Conservation (phyloP, 92 coral and sea anemone genomes). For the Zoanthus sansibaricus region DNA sequence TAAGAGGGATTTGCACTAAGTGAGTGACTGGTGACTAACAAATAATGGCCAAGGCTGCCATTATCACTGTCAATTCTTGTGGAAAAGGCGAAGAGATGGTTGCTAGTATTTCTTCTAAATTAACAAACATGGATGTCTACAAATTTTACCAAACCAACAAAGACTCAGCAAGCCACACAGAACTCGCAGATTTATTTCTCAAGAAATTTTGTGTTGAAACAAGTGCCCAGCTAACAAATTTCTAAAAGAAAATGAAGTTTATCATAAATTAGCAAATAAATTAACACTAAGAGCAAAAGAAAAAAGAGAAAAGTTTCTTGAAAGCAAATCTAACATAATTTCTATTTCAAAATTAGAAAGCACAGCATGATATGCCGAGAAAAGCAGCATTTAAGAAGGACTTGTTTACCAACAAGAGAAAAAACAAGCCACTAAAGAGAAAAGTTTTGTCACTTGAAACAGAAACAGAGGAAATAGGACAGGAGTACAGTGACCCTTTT, state of each 20-base stretch:
- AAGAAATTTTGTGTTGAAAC: constrained; percentile 14
- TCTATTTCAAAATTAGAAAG: constrained; percentile 38
- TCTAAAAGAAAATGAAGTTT: constrained; percentile 34
- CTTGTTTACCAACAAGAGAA: constrained; percentile 30
- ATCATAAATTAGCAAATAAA: constrained; percentile 29
- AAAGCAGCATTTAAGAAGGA: constrained; percentile 39
- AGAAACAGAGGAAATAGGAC: constrained; percentile 5
- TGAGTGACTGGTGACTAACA: constrained; percentile 8
- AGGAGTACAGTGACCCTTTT: constrained; percentile 16
- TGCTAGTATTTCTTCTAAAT: constrained; percentile 28
- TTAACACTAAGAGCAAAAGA: constrained; percentile 20
- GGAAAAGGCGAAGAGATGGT: constrained; percentile 22
- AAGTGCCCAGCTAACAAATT: constrained; percentile 41
- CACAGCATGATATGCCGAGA: constrained; percentile 38
- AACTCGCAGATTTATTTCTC: constrained; percentile 40
- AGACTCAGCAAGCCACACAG: constrained; percentile 39
- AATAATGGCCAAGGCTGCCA: constrained; percentile 32
- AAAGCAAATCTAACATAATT: constrained; percentile 26
- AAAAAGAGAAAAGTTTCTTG: constrained; percentile 24
- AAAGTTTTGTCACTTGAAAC: constrained; percentile 12
- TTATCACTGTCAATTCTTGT: constrained; percentile 3
- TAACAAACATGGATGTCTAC: constrained; percentile 30
- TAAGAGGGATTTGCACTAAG: not conserved
- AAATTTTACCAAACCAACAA: constrained; percentile 33
- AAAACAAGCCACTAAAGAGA: constrained; percentile 29